Evolutionary conservation across 2,888 invertebrate genomes (phyloP).

Genomic region (Agrochola macilenta): DNA sequence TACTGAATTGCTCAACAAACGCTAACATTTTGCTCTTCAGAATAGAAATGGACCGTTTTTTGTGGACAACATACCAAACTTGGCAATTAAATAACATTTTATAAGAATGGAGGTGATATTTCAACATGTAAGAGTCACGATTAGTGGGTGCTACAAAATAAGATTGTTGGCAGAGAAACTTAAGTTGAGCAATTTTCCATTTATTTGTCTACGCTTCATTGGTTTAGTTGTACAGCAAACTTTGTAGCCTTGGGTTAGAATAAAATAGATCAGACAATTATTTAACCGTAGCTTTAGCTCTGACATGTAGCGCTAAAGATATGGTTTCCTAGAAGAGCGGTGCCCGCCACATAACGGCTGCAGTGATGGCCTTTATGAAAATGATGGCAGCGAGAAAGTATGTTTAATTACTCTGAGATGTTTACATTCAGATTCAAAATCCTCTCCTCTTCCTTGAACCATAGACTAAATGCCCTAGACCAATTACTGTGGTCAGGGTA

Average conservation of each 20-base stretch:
- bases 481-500: no score
- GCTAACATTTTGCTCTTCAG: conserved; percentile 8
- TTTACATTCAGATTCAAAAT: no score
- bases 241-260: neutral
- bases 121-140: conserved; percentile 19
- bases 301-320: no score
- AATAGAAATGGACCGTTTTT: conserved; percentile 37
- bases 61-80: conserved; percentile 17
- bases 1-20: conserved; percentile 22
- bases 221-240: conserved; percentile 7
- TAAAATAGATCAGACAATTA: neutral
- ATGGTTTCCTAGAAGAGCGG: no score
- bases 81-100: conserved; percentile 36
- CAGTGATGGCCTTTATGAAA: no score
- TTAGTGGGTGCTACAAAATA: conserved; percentile 2
- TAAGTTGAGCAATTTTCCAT: conserved; percentile 11
- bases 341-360: no score
- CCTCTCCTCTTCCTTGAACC: no score
- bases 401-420: no score
- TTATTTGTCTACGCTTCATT: conserved; percentile 21
- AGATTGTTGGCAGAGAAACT: conserved; percentile 4
- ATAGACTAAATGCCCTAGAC: no score
- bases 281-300: no score
- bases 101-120: conserved; percentile 32
- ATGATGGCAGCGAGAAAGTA: no score